A percentile compares a stretch with the other conserved stretches of the same genome.
phyloP scores from a whole-genome alignment of 2,797 vertebrate species.

The Pachyuromys duprasi region DNA sequence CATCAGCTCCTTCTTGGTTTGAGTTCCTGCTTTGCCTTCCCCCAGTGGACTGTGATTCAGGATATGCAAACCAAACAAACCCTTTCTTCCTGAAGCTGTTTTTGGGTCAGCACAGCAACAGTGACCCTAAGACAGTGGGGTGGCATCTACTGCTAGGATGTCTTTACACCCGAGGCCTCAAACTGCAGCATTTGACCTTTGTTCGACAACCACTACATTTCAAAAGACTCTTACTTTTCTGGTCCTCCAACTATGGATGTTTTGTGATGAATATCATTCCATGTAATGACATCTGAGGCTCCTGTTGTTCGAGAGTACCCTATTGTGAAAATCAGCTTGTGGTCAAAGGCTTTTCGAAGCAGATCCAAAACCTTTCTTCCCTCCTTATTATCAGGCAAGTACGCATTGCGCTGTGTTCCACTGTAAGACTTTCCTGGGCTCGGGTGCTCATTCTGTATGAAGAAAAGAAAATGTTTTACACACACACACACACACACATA shows the following conservation, averaged over 20 bases:
- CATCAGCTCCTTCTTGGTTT: not conserved
- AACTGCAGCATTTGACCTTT: not conserved
- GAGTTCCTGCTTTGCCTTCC: not conserved
- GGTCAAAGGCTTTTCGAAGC: constrained; percentile 82
- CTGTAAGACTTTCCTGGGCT: constrained; percentile 74
- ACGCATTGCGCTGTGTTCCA: not conserved
- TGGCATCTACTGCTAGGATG: not conserved
- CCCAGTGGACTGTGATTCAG: not conserved
- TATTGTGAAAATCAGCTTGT: constrained; percentile 88
- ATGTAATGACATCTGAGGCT: constrained; percentile 77
- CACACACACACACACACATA: not conserved
- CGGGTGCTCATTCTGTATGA: constrained; percentile 84
- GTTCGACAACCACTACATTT: constrained; percentile 14
- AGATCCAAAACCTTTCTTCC: constrained; percentile 85
- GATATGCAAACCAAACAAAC: not conserved
- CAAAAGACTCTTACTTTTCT: constrained; percentile 75
- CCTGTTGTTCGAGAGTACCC: constrained; percentile 82
- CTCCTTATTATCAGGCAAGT: constrained; percentile 86
- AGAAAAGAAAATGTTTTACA: constrained; percentile 49
- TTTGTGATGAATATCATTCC: constrained; percentile 91
- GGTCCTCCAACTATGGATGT: constrained; percentile 66
- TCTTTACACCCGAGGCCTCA: not conserved
- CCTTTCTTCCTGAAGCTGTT: not conserved
- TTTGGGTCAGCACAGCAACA: not conserved
- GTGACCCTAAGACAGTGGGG: not conserved